Evolutionary conservation across 92 coral and sea anemone species (phyloP).

Genomic region (Porites lobata): DNA sequence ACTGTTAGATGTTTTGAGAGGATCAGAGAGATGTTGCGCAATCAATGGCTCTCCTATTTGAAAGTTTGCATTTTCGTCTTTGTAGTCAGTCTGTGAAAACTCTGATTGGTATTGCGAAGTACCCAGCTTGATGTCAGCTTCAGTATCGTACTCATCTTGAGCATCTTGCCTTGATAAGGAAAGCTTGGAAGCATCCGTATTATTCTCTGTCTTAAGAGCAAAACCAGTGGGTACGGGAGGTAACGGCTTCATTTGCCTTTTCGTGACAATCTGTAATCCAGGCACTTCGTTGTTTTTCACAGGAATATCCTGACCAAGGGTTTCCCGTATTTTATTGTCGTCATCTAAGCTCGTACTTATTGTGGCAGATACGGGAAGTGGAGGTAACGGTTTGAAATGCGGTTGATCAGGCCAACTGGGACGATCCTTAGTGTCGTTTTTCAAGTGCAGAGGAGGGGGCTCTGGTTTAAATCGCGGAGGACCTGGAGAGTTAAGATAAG

Average conservation of each 20-base stretch:
- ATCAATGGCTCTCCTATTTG: background rate
- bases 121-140: background rate
- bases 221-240: constrained; percentile 38
- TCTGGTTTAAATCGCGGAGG: constrained; percentile 47
- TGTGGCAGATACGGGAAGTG: constrained; percentile 3
- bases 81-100: background rate
- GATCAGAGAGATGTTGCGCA: background rate
- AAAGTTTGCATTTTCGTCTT: background rate
- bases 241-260: constrained; percentile 19
- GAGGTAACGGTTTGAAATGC: constrained; percentile 6
- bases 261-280: background rate
- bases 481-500: constrained; percentile 16
- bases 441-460: constrained; percentile 11
- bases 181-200: background rate
- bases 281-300: background rate
- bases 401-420: constrained; percentile 3
- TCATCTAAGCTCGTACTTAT: background rate
- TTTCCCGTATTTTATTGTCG: background rate
- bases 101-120: constrained; percentile 4
- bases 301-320: background rate
- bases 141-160: background rate
- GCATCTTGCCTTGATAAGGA: constrained; percentile 36
- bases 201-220: background rate
- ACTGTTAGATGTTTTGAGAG: constrained; percentile 6
- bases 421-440: background rate